Base-by-base conservation (phyloP, 2,113 vertebrate species). In the Thinocorus orbignyianus region DNA sequence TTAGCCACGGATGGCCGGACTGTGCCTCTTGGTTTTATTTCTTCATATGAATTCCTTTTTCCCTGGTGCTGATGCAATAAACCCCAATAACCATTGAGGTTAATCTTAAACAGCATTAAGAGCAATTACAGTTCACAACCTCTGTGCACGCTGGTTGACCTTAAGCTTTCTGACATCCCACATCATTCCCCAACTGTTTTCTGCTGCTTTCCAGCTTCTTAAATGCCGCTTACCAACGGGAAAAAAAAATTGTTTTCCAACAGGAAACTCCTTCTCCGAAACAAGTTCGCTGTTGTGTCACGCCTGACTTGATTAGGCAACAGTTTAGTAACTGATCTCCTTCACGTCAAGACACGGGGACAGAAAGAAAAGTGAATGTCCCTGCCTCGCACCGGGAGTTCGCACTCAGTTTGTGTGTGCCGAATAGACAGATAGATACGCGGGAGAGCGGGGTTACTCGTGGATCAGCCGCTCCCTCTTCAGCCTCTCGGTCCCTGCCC, bases 61-160 rank as follows among this genome's bases (percentile, higher is more conserved):
- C 87, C 76, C 84, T 37, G 65, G 57, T 90, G 84, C 92, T 96
- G 94, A 95, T 96, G 91, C 92, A 93, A 93, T 61, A 97, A 97
- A 92, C 88, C 89, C 86, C 22, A 30, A 88, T 93, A 96, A 81
- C 94, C 84, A 86, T 55, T 78, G 92, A 93, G 93, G 93, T 96
- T 97, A 96, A 95, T 88, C 91, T 96, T 88, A 94, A 90, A 95
- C 87, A 84, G 93, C 81, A 95, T 96, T 95, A 97, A 88, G 91
- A 92, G 68, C 93, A 93, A 92, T 91, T 96, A 89, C 80, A 90
- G 95, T 96, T 97, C 91, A 95, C 92, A 94, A 86, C 95, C 95
- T 88, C 90, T 22, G 58, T 25, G 95, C 78, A 92, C 95, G 90
- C 86, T 55, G 68, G 73, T 69, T 97, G 96, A 97, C 94, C 95